Base-by-base conservation (phyloP, 2,797 vertebrate species). In the Scolopax rusticola region DNA sequence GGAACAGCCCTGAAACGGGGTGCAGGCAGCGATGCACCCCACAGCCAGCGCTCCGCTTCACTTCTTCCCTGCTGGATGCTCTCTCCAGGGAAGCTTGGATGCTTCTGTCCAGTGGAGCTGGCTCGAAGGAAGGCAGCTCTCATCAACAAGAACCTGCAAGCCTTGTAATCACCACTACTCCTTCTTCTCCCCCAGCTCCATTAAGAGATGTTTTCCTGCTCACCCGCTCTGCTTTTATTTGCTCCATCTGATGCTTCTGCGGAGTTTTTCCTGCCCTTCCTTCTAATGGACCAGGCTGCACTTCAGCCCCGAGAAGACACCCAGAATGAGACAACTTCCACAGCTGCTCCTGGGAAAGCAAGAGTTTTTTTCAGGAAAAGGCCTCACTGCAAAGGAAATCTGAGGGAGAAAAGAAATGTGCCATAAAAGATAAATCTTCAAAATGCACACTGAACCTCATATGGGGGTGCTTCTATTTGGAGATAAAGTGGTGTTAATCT, bases 51-150 rank as follows among this genome's bases (percentile, higher is more conserved):
- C 79, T 33, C 38, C 24, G 63, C 18, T n/a, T 21, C 50, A 13
- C 68, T 4, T 54, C 63, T 48, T 64, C 64, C 23, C 16, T 0
- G 74, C n/a, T 5, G 0, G 1, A 33, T 0, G 7, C 60, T 21
- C 25, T 61, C 81, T 17, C 15, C 2, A 4, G 80, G 50, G 38
- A 6, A 32, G 47, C 60, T 7, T 0, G 50, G 84, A 23, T 38
- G 73, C 63, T 50, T 25, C 78, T 41, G 38, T 6, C 64, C 2
- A 2, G 32, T 1, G 3, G 43, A 51, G 74, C 28, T 2, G 5
- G 59, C 56, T 18, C 3, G 0, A 69, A n/a, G 65, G 64, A 50
- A 54, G 70, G 40, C 86, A 81, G 80, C 80, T 64, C 73, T 43
- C 10, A 1, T n/a, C 27, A 74, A 28, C 27, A 74, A 28, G 47